Evolutionary conservation across 1,140 invertebrate genomes (phyloP).

Genomic region (Pogonus chalceus): DNA sequence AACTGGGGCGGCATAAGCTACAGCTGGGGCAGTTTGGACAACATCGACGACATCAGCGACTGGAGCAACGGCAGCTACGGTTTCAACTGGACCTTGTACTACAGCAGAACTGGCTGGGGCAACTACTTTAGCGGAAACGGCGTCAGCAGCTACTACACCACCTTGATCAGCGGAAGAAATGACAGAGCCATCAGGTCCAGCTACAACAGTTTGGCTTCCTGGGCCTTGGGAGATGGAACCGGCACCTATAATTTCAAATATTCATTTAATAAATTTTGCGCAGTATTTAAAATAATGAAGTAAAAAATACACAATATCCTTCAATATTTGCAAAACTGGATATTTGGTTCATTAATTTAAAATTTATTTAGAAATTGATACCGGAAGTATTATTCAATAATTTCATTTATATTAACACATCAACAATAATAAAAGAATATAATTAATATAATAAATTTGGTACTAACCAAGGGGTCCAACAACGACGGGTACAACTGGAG

Average conservation of each 20-base stretch:
- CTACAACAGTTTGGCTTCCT: slow-evolving; percentile 12
- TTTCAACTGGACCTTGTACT: background rate
- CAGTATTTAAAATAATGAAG: no score
- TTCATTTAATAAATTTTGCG: background rate
- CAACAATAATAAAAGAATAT: no score
- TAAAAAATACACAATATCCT: no score
- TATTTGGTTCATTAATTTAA: no score
- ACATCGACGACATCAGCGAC: background rate
- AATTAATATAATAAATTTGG: no score
- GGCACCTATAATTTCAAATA: background rate
- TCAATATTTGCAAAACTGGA: no score
- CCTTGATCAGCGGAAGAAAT: slow-evolving; percentile 7
- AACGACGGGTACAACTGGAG: slow-evolving; percentile 2
- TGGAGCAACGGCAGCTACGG: background rate
- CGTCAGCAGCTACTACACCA: slow-evolving; percentile 1
- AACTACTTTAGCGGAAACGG: background rate
- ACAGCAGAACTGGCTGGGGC: background rate
- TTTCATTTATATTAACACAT: background rate
- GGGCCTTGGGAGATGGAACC: slow-evolving; percentile 13
- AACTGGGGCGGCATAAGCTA: background rate
- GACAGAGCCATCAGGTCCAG: slow-evolving; percentile 20
- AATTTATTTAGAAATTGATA: background rate
- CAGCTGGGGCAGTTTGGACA: no score
- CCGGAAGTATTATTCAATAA: background rate
- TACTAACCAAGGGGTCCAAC: background rate